Percentiles rank a stretch among this genome's conserved stretches.
Conservation (phyloP, 2,113 vertebrate species). For the Pavo muticus region DNA sequence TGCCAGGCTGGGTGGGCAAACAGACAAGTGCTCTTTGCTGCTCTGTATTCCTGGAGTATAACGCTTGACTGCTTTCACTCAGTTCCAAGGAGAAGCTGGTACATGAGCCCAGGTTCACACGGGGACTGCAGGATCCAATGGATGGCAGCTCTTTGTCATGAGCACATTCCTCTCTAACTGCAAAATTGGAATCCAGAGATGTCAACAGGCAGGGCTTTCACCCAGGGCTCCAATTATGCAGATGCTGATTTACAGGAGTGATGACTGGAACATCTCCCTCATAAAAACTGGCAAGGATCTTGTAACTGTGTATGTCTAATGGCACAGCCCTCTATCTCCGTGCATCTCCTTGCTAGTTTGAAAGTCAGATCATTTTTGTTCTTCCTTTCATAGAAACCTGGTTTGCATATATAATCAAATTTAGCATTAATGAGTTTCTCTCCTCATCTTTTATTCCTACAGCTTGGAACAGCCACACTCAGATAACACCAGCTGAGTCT, state of each 20-base stretch:
- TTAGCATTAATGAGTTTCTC: conserved; percentile 56
- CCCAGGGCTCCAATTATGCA: conserved; percentile 47
- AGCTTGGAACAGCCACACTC: background rate
- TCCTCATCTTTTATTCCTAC: conserved; percentile 37
- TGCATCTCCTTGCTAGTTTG: conserved; percentile 42
- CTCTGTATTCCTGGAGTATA: background rate
- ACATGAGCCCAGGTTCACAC: background rate
- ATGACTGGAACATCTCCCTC: conserved; percentile 45
- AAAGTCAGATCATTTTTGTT: conserved; percentile 68
- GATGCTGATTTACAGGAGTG: conserved; percentile 51
- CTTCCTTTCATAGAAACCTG: conserved; percentile 48
- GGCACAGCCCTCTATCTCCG: conserved; percentile 13
- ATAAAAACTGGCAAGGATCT: conserved; percentile 44
- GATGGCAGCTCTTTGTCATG: background rate
- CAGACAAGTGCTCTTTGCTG: background rate
- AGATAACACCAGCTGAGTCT: background rate
- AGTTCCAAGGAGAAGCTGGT: background rate
- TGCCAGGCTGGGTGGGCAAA: background rate
- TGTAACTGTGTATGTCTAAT: background rate
- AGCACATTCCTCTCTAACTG: background rate
- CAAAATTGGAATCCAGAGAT: background rate
- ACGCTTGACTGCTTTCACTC: background rate
- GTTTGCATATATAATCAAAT: conserved; percentile 64
- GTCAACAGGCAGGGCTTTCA: conserved; percentile 18
- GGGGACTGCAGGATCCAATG: background rate